Evolutionary conservation across 2,888 invertebrate genomes (phyloP).

Genomic region (Nudaria mundana): DNA sequence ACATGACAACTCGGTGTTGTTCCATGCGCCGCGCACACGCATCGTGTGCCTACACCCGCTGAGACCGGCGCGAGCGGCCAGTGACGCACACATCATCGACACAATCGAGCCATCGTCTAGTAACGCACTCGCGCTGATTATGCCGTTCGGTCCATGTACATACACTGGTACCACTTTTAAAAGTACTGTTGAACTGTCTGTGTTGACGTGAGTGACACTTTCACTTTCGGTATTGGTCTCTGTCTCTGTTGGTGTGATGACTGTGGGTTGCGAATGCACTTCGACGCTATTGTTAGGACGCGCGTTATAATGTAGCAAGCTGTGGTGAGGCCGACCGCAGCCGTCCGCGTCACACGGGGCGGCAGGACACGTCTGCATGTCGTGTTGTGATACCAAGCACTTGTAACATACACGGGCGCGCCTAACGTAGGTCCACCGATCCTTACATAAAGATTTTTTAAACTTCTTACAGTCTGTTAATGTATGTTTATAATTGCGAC

Average conservation of each 20-base stretch:
- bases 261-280: background rate
- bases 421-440: slow-evolving; percentile 4
- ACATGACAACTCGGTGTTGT: background rate
- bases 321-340: background rate
- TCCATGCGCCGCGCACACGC: background rate
- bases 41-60: background rate
- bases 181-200: background rate
- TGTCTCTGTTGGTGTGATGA: too few species aligned
- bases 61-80: too few species aligned
- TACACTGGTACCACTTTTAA: background rate
- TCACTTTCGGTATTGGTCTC: too few species aligned
- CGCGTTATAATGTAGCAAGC: background rate
- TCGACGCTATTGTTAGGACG: background rate
- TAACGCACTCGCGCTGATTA: background rate
- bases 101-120: slow-evolving; percentile 1
- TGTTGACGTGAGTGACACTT: too few species aligned
- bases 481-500: background rate
- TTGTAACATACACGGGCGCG: slow-evolving; percentile 2
- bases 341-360: background rate
- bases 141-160: background rate
- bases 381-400: slow-evolving; percentile 3
- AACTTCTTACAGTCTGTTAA: slow-evolving; percentile 17
- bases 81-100: too few species aligned
- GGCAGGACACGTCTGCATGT: background rate
- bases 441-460: slow-evolving; percentile 20